phyloP scores from a whole-genome alignment of 2,797 vertebrate species.

The Pipistrellus pipistrellus region DNA sequence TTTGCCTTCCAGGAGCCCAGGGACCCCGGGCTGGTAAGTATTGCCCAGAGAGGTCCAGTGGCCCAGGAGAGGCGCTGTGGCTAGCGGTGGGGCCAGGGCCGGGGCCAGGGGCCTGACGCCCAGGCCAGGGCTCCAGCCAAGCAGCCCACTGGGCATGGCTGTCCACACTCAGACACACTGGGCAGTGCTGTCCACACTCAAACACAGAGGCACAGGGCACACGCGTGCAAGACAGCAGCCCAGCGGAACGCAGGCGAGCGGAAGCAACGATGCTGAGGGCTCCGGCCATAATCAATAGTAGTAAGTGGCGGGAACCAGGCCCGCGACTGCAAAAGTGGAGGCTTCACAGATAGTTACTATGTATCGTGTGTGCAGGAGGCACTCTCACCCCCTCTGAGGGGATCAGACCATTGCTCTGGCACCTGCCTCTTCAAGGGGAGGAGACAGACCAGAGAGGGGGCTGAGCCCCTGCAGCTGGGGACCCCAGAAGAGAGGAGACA shows the following conservation, averaged over 20 bases:
- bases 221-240: accelerated
- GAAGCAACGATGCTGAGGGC: not conserved
- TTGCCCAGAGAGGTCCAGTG: not conserved
- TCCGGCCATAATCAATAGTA: not conserved
- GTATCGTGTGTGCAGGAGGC: not conserved
- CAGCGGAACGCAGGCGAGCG: accelerated
- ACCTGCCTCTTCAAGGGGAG: slow-evolving; percentile 27
- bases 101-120: not conserved
- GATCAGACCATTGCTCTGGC: not conserved
- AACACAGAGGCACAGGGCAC: accelerated
- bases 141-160: not conserved
- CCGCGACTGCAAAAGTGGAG: not conserved
- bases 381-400: not conserved
- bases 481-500: not conserved
- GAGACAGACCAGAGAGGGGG: not conserved
- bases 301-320: not conserved
- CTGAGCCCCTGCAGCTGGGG: not conserved
- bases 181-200: too few relatives aligned
- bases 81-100: not conserved
- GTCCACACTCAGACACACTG: too few relatives aligned
- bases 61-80: not conserved
- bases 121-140: not conserved
- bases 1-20: not conserved
- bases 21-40: not conserved
- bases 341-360: accelerated